A percentile compares a stretch with the other conserved stretches of the same genome.
These are phyloP conservation scores for Ormyrus pomaceus DNA, from an alignment of 2,888 invertebrate species.

Conservation along the genomic window DNA sequence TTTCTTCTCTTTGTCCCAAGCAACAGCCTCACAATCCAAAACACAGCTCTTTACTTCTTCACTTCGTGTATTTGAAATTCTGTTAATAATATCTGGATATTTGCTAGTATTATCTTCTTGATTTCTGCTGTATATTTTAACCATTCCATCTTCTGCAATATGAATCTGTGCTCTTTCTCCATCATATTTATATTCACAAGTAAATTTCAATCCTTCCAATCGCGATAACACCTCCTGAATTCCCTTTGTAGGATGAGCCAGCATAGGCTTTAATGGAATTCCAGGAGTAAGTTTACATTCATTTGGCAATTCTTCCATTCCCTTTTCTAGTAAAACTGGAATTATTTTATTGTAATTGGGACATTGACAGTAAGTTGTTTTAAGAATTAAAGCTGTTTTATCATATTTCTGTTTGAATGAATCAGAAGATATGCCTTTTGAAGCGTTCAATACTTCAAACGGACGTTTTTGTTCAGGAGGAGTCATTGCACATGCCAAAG, in stretches of 20 bases:
- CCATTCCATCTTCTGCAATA: conserved; percentile 80
- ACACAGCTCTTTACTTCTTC: conserved; percentile 87
- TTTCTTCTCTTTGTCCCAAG: conserved; percentile 92
- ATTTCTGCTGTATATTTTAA: conserved; percentile 95
- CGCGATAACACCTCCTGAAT: conserved; percentile 91
- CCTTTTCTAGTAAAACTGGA: conserved; percentile 86
- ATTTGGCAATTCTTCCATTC: conserved; percentile 84
- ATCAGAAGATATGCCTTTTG: conserved; percentile 81
- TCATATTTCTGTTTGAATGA: conserved; percentile 86
- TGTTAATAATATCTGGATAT: conserved; percentile 94
- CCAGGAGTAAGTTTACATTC: conserved; percentile 93
- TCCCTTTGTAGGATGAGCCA: conserved; percentile 98
- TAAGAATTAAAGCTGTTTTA: conserved; percentile 85
- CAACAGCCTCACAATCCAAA: conserved; percentile 97
- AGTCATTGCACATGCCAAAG: conserved; percentile 88
- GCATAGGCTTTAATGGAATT: conserved; percentile 97
- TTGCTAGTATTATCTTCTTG: conserved; percentile 96
- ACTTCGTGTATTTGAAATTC: conserved; percentile 80
- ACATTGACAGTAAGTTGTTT: conserved; percentile 97
- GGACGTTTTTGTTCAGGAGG: conserved; percentile 84
- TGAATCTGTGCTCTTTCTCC: conserved; percentile 97
- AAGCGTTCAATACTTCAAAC: conserved; percentile 80
- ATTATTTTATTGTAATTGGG: conserved; percentile 94
- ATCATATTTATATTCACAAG: conserved; percentile 99
- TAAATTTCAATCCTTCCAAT: conserved; percentile 89